phyloP scores from a whole-genome alignment of 2,888 invertebrate species.

The Cryptops parisi region DNA sequence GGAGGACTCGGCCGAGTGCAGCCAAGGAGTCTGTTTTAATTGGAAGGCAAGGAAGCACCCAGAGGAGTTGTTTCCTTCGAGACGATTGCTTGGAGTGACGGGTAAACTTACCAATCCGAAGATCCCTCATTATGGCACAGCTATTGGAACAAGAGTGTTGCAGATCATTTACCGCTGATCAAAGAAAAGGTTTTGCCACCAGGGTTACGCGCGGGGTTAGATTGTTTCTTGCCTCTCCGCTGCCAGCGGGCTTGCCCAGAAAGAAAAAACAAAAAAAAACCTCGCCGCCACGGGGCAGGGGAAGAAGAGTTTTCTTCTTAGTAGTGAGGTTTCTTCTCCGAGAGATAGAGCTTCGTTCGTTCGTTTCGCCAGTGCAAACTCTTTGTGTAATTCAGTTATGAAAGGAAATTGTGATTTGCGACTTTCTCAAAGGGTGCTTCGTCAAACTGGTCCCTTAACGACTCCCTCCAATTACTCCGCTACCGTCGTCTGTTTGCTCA shows the following conservation, averaged over 20 bases:
- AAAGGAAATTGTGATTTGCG: slow-evolving; percentile 14
- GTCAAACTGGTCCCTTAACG: slow-evolving; percentile 4
- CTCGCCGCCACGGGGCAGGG: too few species aligned
- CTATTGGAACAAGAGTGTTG: too few species aligned
- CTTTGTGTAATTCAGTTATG: slow-evolving; percentile 11
- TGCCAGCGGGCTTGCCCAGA: too few species aligned
- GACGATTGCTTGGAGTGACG: too few species aligned
- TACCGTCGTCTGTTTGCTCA: slow-evolving; percentile 8
- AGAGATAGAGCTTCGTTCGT: background rate
- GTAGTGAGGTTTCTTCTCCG: background rate
- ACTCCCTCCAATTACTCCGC: slow-evolving; percentile 9
- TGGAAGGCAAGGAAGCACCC: slow-evolving; percentile 10
- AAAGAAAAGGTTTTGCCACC: too few species aligned
- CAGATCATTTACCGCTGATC: too few species aligned
- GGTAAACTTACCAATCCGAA: too few species aligned
- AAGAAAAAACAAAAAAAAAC: too few species aligned
- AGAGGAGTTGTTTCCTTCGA: background rate
- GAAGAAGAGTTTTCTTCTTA: too few species aligned
- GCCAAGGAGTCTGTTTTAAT: slow-evolving; percentile 10
- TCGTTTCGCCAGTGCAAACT: slow-evolving; percentile 3
- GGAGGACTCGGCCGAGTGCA: slow-evolving; percentile 3
- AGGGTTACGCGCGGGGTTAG: too few species aligned
- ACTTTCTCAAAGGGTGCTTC: slow-evolving; percentile 9
- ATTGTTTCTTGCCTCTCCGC: too few species aligned
- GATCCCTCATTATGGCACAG: too few species aligned